Percentiles rank a stretch among this genome's conserved stretches.
Evolutionary conservation across 2,888 invertebrate genomes (phyloP).

Genomic region (Acanthosepion pharaonis): DNA sequence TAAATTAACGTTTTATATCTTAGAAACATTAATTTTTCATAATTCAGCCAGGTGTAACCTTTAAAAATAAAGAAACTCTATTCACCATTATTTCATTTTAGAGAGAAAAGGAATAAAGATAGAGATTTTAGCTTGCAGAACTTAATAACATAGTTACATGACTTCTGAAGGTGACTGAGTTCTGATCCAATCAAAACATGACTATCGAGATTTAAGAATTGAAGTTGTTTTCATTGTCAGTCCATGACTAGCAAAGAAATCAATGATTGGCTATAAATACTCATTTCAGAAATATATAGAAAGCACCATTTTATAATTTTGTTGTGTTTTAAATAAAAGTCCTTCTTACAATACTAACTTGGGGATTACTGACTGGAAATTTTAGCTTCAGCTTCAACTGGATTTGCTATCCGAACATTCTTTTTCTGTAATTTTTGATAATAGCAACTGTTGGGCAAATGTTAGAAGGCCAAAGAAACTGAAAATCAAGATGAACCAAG

Average conservation of each 20-base stretch:
- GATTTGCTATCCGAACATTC: too few relatives aligned
- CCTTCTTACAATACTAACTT: too few relatives aligned
- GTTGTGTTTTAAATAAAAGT: background rate
- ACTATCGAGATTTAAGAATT: background rate
- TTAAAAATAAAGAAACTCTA: background rate
- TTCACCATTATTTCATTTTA: background rate
- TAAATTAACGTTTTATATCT: background rate
- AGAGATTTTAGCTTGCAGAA: background rate
- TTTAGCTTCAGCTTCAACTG: too few relatives aligned
- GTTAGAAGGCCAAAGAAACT: too few relatives aligned
- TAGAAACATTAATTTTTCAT: background rate
- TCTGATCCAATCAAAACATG: slow-evolving; percentile 15
- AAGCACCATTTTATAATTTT: background rate
- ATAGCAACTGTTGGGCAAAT: too few relatives aligned
- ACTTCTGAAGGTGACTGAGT: slow-evolving; percentile 9
- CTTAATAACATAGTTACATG: slow-evolving; percentile 23
- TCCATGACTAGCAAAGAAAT: slow-evolving; percentile 11
- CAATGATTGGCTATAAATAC: slow-evolving; percentile 33
- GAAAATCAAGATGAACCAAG: too few relatives aligned
- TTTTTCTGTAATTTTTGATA: too few relatives aligned
- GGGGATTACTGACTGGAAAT: too few relatives aligned
- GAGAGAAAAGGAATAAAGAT: background rate
- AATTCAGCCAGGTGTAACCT: slow-evolving; percentile 33
- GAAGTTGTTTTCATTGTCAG: background rate
- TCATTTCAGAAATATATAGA: background rate